These are phyloP conservation scores for Phrynosoma blainvillii DNA, from an alignment of 2,113 vertebrate genomes.

Conservation along the genomic window DNA sequence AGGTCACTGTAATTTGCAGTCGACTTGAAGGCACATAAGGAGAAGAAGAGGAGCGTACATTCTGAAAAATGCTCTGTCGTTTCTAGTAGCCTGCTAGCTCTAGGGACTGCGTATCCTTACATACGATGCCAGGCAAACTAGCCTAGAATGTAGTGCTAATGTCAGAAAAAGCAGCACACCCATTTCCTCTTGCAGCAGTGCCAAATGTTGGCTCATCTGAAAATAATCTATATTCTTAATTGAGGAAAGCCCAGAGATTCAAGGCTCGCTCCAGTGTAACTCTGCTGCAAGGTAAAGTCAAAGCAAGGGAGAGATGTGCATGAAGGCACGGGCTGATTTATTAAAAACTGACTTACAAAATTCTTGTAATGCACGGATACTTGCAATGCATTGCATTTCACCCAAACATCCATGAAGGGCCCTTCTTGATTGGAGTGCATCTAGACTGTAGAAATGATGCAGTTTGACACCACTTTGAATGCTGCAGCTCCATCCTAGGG, in stretches of 20 bases:
- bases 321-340: neutral
- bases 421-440: neutral
- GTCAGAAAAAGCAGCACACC: neutral
- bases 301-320: neutral
- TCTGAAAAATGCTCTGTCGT: neutral
- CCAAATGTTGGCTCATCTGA: constrained; percentile 1
- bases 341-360: neutral
- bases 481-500: too few species aligned
- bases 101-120: neutral
- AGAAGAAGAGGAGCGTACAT: neutral
- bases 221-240: neutral
- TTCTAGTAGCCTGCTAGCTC: neutral
- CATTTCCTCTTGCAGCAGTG: neutral
- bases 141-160: neutral
- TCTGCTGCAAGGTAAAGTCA: neutral
- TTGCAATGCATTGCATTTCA: neutral
- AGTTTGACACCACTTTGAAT: too few species aligned
- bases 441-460: too few species aligned
- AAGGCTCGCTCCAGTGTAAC: too few species aligned
- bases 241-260: neutral
- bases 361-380: neutral
- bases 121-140: neutral
- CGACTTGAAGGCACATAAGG: too few species aligned
- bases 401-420: neutral
- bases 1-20: too few species aligned